Base-by-base conservation (phyloP, 2,888 invertebrate species). In the Pycnomerus fuliginosus region DNA sequence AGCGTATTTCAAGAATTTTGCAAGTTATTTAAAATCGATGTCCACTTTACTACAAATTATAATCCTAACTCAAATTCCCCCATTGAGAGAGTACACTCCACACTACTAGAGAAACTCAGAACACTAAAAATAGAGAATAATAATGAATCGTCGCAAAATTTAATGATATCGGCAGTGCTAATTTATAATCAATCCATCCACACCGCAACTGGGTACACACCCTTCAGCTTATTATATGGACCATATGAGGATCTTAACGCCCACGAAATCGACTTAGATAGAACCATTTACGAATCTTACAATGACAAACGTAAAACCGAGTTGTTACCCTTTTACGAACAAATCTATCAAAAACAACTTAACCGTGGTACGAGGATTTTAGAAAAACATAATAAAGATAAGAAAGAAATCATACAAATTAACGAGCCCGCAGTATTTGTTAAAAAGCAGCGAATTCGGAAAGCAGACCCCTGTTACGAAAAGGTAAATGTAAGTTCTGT, bases 231-330 rank as follows among this genome's bases (percentile, higher is more conserved):
- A 17, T 15, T 53, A 15, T 54, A 54, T 17, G 52, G 53, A 7
- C 55, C 55, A 1, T 50, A 52, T 29, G 49, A 53, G 10, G 48
- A 55, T 34, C 31, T 55, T 16, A 52, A 52, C 17, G 39, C 49
- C 8, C 52, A 54, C 27, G 52, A 50, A 44, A 35, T 56, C 12
- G 44, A 55, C 16, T 27, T 53, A 32, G 33, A 46, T 16, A 16
- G 35, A 33, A 49, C 44, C 7, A 41, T 55, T 15, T 56, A 52
- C 17, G 45, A 55, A 43, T 14, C 11, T 3, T 50, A 55, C 27
- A 51, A 55, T 24, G 28, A 52, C 29, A 56, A 53, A 41, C 16
- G 53, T 22, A 53, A 50, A 47, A 33, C 27, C 3, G 50, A 55
- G 48, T 15, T 55, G 12, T 12, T 56, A 12, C 49, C 52, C 7